A percentile compares a stretch with the other conserved stretches of the same genome.
Conservation (phyloP, 2,797 vertebrate species). For the Phoebastria nigripes region DNA sequence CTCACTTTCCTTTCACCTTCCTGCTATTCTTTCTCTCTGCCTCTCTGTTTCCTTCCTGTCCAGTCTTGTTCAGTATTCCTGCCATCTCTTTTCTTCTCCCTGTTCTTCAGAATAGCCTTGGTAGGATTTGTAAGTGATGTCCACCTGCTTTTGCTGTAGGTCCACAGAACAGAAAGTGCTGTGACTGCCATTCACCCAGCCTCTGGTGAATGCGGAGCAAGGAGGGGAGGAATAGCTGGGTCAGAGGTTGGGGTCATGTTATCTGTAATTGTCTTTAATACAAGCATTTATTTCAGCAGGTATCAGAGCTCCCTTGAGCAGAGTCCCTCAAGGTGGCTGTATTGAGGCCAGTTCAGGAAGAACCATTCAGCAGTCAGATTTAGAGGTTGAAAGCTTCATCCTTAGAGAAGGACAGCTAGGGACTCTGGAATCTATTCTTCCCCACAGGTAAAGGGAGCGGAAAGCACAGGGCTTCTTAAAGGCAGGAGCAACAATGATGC, state of each 20-base stretch:
- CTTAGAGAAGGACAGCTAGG: slow-evolving; percentile 45
- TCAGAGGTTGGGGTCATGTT: not conserved
- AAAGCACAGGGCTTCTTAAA: not conserved
- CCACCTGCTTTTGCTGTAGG: not conserved
- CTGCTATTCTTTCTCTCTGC: not conserved
- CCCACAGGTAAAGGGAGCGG: slow-evolving; percentile 38
- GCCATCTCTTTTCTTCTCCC: not conserved
- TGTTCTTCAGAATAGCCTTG: not conserved
- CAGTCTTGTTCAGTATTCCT: not conserved
- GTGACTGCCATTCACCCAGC: not conserved
- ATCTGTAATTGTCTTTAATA: slow-evolving; percentile 1
- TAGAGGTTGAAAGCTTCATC: slow-evolving; percentile 31
- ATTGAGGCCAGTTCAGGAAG: slow-evolving; percentile 22
- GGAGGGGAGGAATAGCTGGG: not conserved
- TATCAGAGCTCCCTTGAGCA: slow-evolving; percentile 12
- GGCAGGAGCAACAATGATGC: not conserved
- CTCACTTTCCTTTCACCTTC: not conserved
- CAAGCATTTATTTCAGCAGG: slow-evolving; percentile 33
- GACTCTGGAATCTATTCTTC: not conserved
- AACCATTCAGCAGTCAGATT: slow-evolving; percentile 33
- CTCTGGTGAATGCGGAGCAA: not conserved
- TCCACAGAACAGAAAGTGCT: not conserved
- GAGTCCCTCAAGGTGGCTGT: not conserved
- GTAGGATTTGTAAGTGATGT: not conserved
- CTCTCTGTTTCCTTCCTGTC: not conserved